Evolutionary conservation across 2,888 invertebrate genomes (phyloP).

Genomic region (Petrolisthes manimaculis): DNA sequence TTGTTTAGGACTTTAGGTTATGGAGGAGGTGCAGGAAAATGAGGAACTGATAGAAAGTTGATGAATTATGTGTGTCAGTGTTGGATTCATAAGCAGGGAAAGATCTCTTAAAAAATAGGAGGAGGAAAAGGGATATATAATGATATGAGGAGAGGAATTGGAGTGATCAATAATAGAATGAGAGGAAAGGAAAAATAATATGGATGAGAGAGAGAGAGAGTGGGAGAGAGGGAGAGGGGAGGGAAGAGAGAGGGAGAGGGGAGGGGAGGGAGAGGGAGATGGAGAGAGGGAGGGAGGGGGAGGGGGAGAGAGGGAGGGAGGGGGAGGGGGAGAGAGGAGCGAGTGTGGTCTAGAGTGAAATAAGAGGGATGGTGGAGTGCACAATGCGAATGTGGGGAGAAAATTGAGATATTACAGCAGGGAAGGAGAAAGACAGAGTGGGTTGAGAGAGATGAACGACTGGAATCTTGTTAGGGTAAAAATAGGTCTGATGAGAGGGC

Average conservation of each 20-base stretch:
- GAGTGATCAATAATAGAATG: background rate
- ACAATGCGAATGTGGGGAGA: background rate
- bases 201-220: background rate
- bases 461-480: background rate
- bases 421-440: background rate
- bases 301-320: background rate
- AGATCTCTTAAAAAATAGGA: background rate
- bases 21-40: too few species aligned
- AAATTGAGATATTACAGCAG: background rate
- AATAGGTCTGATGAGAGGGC: background rate
- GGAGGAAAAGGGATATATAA: background rate
- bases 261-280: background rate
- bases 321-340: background rate
- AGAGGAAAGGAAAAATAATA: background rate
- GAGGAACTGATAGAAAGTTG: too few species aligned
- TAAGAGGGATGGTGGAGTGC: background rate
- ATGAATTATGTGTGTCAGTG: too few species aligned
- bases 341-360: background rate
- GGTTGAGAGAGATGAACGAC: background rate
- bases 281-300: background rate
- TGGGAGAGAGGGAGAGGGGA: background rate
- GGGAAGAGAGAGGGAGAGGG: background rate
- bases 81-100: background rate
- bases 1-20: too few species aligned
- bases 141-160: background rate